Base-by-base conservation (phyloP, 2,113 vertebrate genomes). In the Daboia siamensis region DNA sequence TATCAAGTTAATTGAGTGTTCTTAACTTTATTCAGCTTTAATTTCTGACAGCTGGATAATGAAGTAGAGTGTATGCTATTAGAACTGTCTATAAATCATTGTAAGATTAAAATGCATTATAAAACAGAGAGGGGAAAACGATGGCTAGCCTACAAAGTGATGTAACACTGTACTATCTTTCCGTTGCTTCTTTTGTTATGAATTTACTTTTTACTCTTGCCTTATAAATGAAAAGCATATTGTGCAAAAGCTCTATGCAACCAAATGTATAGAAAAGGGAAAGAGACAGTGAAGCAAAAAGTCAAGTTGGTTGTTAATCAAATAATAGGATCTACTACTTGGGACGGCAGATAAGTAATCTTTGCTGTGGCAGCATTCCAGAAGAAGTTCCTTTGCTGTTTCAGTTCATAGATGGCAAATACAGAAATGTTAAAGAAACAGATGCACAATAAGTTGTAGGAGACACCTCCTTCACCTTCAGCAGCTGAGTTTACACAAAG, bases 291-390 rank as follows among this genome's bases (percentile, higher is more conserved):
- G 74, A 33, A 84, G 69, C 7, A 48, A 94, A 94, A 89, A 94
- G 90, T 86, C 1, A 0, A 3, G 90, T 26, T 91, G 26, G 59
- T 92, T 92, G 95, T 93, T 93, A 95, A 96, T 96, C 95, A 96
- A 94, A 96, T 96, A 96, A 96, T 96, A 80, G 88, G 94, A 95
- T 95, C 94, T 94, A 26, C 91, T 93, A 88, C 61, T 46, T 94
- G 85, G 29, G 59, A 15, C 74, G 87, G 95, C 29, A 94, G 94
- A 96, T 94, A 95, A 93, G 69, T 39, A 94, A 87, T 20, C 92
- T 90, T 94, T 94, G 94, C 89, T 56, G 90, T 55, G 92, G 89
- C 84, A 91, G 74, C 46, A 46, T 92, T 89, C 92, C 87, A 59
- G 86, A 93, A 93, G 87, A 88, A 80, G 24, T 23, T 91, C 56